A percentile compares a stretch with the other conserved stretches of the same genome.
These are phyloP conservation scores for Parnassius smintheus DNA, from an alignment of 2,888 invertebrate species.

Conservation along the genomic window DNA sequence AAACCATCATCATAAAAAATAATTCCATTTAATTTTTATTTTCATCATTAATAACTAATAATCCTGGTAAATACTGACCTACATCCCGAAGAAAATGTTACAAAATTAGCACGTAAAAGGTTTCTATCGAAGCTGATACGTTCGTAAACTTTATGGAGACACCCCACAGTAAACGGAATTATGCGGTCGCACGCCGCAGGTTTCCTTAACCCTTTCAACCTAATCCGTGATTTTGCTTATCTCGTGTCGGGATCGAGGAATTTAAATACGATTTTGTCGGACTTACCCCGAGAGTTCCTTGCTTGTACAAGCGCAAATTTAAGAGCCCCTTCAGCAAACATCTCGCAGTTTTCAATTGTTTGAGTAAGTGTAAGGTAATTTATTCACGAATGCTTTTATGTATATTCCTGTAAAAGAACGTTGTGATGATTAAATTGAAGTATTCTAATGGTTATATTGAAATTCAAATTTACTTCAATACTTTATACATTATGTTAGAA, in stretches of 20 bases:
- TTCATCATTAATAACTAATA: background rate
- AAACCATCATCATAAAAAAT: background rate
- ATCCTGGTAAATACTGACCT: too few species aligned
- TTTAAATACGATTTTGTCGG: conserved; percentile 74
- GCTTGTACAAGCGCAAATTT: conserved; percentile 60
- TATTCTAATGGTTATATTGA: background rate
- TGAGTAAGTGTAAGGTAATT: conserved; percentile 38
- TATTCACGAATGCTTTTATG: conserved; percentile 24
- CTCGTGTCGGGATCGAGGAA: conserved; percentile 68
- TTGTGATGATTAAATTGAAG: background rate
- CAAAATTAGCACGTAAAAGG: conserved; percentile 34
- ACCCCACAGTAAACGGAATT: conserved; percentile 63
- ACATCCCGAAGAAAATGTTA: conserved; percentile 27
- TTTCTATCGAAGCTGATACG: conserved; percentile 36
- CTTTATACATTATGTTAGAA: too few species aligned
- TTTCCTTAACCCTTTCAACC: conserved; percentile 74
- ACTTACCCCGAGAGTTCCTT: conserved; percentile 56
- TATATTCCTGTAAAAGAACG: conserved; percentile 1
- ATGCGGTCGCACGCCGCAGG: conserved; percentile 75
- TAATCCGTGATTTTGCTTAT: conserved; percentile 78
- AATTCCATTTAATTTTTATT: background rate
- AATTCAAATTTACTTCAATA: background rate
- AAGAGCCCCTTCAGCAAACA: conserved; percentile 48
- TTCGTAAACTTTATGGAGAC: conserved; percentile 41
- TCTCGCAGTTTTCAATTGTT: conserved; percentile 53